A percentile compares a stretch with the other conserved stretches of the same genome.
phyloP scores from a whole-genome alignment of 2,797 vertebrate species.

The Falco rusticolus region DNA sequence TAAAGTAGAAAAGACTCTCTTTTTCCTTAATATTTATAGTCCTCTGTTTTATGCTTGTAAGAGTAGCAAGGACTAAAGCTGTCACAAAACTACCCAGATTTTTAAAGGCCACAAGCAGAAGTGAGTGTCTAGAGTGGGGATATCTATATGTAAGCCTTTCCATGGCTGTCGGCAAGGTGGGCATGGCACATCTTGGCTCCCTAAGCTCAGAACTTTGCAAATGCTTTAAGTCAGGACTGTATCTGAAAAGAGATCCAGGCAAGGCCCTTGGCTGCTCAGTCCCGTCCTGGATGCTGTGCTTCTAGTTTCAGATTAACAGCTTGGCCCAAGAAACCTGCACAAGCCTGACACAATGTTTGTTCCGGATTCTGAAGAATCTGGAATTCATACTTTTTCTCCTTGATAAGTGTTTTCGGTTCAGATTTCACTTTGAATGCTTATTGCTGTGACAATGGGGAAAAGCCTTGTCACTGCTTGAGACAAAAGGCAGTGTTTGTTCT shows the following conservation, averaged over 20 bases:
- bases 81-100: neutral
- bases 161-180: neutral
- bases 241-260: neutral
- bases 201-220: neutral
- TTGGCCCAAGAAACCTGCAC: neutral
- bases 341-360: neutral
- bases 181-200: neutral
- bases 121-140: accelerated
- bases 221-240: neutral
- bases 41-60: neutral
- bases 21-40: neutral
- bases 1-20: neutral
- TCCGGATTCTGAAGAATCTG: neutral
- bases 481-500: neutral
- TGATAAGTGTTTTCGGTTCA: neutral
- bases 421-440: neutral
- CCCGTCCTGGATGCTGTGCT: neutral
- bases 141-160: neutral
- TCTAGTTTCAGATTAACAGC: neutral
- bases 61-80: neutral
- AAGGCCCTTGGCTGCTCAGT: neutral
- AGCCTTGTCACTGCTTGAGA: neutral
- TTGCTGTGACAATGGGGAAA: neutral
- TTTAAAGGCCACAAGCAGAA: neutral
- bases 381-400: neutral